A percentile compares a stretch with the other conserved stretches of the same genome.
These are phyloP conservation scores for Philaethria dido DNA, from an alignment of 2,888 invertebrate species.

Conservation along the genomic window DNA sequence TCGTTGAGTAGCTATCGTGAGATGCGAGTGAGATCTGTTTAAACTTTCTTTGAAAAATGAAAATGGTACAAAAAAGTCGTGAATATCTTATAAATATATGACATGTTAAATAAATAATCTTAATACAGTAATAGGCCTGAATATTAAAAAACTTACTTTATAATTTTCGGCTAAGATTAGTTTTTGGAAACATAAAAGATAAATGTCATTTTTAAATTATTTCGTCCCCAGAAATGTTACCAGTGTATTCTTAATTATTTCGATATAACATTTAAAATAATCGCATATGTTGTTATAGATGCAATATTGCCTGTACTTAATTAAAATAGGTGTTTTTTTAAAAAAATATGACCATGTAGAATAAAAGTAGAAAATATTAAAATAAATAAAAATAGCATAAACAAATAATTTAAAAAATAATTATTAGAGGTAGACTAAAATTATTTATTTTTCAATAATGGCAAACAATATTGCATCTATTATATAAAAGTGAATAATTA, in stretches of 20 bases:
- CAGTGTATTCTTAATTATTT: background rate
- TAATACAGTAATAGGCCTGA: constrained; percentile 15
- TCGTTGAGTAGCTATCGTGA: constrained; percentile 31
- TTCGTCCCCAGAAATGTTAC: background rate
- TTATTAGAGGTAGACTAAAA: too few relatives aligned
- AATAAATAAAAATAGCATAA: too few relatives aligned
- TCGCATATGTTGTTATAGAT: background rate
- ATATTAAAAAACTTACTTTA: background rate
- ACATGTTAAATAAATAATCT: constrained; percentile 4
- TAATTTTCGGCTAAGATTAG: constrained; percentile 13
- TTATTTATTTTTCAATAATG: background rate
- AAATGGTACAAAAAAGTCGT: background rate
- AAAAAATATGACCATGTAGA: too few relatives aligned
- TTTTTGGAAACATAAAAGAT: background rate
- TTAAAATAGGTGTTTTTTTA: too few relatives aligned
- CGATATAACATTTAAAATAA: background rate
- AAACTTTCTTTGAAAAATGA: background rate
- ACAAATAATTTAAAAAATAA: too few relatives aligned
- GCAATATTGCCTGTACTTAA: background rate
- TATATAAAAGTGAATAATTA: background rate
- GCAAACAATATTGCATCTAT: background rate
- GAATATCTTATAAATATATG: background rate
- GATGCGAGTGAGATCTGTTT: constrained; percentile 34
- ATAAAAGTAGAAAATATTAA: too few relatives aligned
- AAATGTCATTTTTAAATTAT: background rate